Base-by-base conservation (phyloP, 2,113 vertebrate genomes). In the Silurus meridionalis region DNA sequence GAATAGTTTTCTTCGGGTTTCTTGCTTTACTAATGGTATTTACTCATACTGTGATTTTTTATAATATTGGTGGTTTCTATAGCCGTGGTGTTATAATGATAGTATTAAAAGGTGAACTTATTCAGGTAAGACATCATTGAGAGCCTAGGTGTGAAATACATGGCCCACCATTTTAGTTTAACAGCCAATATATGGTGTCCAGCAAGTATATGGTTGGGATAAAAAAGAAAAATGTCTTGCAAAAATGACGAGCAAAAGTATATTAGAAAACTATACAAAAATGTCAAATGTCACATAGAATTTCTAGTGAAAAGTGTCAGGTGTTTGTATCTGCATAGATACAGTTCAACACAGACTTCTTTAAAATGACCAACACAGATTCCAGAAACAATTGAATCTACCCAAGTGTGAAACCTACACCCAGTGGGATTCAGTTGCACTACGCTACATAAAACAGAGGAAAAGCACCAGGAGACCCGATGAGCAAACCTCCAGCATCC, bases 331-430 rank as follows among this genome's bases (percentile, higher is more conserved):
- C 11, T 14, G 13, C 11, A 77, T 21, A 25, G 23, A 77, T 25
- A 17, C 11, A 60, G 25, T 37, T 37, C 37, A 37, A 37, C 37
- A 37, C 37, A 37, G 37, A 37, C 37, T 37, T 37, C 37, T 37
- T 37, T 52, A 25, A 78, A 79, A 77, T 67, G 17, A 28, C 60
- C 10, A 2, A 23, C 21, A 28, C 19, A 55, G 46, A 77, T 85
- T 53, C 9, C 21, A 28, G 77, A 53, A 85, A 78, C 25, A 25
- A 84, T 58, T 57, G n/a, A 79, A 85, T 17, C 60, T 11, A 67
- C 21, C 25, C 14, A n/a, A 53, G 46, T 46, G 25, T 66, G 46
- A 79, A 52, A 11, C 48, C 25, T 71, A 58, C 17, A 63, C 3
- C 5, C n/a, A 19, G 25, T 48, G 53, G 23, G 13, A 37, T 74